Conservation (phyloP, 2,888 invertebrate species). For the Spatulosminthurus flaviceps region DNA sequence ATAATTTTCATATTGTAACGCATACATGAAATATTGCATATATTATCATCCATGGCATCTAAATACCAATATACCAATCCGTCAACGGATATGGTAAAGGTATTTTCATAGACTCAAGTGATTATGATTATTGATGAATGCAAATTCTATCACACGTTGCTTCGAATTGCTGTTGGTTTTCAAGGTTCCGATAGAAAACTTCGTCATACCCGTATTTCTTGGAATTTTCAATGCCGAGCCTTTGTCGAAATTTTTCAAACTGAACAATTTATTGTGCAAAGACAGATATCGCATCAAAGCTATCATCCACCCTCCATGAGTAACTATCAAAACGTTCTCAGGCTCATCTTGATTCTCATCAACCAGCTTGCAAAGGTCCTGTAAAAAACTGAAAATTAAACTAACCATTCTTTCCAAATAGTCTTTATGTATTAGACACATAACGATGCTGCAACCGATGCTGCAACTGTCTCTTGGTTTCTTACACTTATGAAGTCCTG, state of each 20-base stretch:
- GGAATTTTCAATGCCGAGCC: constrained; percentile 49
- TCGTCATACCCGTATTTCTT: constrained; percentile 54
- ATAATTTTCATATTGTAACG: too few species aligned
- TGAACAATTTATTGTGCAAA: constrained; percentile 33
- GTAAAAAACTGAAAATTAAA: too few species aligned
- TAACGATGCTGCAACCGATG: too few species aligned
- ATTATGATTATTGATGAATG: constrained; percentile 5
- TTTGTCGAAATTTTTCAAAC: constrained; percentile 50
- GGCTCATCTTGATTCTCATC: constrained; percentile 21
- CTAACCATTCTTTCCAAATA: too few species aligned
- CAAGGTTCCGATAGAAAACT: constrained; percentile 28
- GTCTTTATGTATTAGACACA: too few species aligned
- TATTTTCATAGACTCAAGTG: constrained; percentile 23
- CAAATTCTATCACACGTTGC: constrained; percentile 33
- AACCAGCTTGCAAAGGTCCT: constrained; percentile 52
- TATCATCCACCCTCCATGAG: constrained; percentile 59
- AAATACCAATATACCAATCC: too few species aligned
- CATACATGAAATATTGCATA: too few species aligned
- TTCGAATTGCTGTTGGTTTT: neutral
- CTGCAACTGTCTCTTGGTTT: too few species aligned
- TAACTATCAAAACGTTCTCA: constrained; percentile 55
- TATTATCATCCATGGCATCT: too few species aligned
- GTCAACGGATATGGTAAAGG: neutral
- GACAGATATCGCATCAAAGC: constrained; percentile 52
- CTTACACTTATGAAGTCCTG: constrained; percentile 52